A percentile compares a stretch with the other conserved stretches of the same genome.
These are phyloP conservation scores for Cataglyphis rosenhaueri DNA, from an alignment of 2,888 invertebrate species.

Conservation along the genomic window DNA sequence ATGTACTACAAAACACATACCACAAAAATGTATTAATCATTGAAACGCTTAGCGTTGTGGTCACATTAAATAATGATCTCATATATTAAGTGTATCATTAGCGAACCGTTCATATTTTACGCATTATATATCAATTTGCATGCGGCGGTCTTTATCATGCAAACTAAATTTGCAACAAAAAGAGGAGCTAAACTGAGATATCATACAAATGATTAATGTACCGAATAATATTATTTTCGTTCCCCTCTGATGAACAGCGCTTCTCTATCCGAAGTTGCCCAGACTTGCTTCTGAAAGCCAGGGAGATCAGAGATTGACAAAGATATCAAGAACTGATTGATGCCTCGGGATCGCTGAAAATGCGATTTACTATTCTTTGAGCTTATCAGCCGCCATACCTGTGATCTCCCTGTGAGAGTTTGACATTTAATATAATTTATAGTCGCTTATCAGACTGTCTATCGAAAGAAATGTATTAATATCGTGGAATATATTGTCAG, in stretches of 20 bases:
- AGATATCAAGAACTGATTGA: conserved; percentile 25
- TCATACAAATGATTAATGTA: conserved; percentile 18
- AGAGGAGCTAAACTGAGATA: neutral
- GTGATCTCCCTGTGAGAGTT: neutral
- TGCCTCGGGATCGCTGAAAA: conserved; percentile 9
- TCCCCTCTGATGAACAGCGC: neutral
- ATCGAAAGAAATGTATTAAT: neutral
- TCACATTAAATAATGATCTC: conserved; percentile 10
- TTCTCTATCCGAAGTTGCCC: neutral
- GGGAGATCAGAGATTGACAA: neutral
- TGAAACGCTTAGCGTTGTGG: neutral
- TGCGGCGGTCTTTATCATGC: neutral
- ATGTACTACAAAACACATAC: neutral
- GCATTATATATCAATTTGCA: conserved; percentile 4
- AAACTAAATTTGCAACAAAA: neutral
- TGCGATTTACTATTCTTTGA: neutral
- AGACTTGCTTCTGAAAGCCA: neutral
- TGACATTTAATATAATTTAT: conserved; percentile 16
- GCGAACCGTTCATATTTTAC: neutral
- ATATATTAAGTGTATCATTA: neutral
- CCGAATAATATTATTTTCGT: neutral
- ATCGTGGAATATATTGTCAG: neutral
- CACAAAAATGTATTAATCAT: neutral
- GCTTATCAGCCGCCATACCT: conserved; percentile 4
- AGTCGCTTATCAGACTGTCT: neutral